Evolutionary conservation across 2,888 invertebrate genomes (phyloP).

Genomic region (Hydroisotoma schaefferi): DNA sequence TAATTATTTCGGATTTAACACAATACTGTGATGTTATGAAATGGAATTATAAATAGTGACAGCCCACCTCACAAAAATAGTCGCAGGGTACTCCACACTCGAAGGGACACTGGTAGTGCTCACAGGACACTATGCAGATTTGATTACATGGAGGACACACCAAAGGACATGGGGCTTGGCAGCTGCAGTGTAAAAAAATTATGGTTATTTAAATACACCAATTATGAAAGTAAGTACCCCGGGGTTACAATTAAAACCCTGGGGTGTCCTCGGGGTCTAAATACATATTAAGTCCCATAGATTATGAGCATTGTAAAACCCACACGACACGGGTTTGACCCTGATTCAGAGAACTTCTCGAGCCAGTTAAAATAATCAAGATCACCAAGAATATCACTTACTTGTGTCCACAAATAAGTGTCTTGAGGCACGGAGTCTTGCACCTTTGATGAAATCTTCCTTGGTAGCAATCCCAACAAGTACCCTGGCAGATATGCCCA

Average conservation of each 20-base stretch:
- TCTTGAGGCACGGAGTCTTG: slow-evolving; percentile 57
- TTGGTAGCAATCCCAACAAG: slow-evolving; percentile 59
- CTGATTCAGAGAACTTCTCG: not conserved
- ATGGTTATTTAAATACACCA: too few species aligned
- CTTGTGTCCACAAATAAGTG: slow-evolving; percentile 63
- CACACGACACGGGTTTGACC: not conserved
- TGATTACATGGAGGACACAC: slow-evolving; percentile 9
- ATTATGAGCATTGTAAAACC: too few species aligned
- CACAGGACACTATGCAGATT: slow-evolving; percentile 34
- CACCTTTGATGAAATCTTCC: slow-evolving; percentile 63
- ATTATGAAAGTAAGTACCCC: too few species aligned
- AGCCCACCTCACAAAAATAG: slow-evolving; percentile 18
- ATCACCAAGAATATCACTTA: slow-evolving; percentile 51
- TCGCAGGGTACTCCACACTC: slow-evolving; percentile 39
- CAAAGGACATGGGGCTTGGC: slow-evolving; percentile 8
- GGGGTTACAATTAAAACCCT: too few species aligned
- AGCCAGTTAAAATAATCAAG: too few species aligned
- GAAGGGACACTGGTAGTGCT: slow-evolving; percentile 33
- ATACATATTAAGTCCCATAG: too few species aligned
- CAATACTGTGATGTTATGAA: not conserved
- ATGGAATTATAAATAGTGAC: slow-evolving; percentile 47
- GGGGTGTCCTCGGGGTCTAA: too few species aligned
- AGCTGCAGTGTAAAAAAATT: too few species aligned
- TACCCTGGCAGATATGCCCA: slow-evolving; percentile 57
- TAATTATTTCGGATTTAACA: not conserved